A percentile compares a stretch with the other conserved stretches of the same genome.
Evolutionary conservation across 2,888 invertebrate genomes (phyloP).

Genomic region (Limnephilus marmoratus): DNA sequence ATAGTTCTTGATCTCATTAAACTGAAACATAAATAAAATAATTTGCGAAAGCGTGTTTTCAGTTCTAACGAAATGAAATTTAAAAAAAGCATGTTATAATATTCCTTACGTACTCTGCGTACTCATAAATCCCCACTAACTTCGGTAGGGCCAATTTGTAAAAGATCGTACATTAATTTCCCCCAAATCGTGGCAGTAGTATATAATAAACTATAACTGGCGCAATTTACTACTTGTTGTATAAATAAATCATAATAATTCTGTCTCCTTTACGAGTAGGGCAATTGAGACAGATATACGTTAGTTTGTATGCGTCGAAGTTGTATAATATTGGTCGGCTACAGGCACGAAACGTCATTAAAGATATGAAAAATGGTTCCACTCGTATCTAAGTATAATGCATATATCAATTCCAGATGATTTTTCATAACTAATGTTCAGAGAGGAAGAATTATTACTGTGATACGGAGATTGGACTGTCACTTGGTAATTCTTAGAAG

Average conservation of each 20-base stretch:
- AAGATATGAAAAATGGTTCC: constrained; percentile 66
- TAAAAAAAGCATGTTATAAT: not conserved
- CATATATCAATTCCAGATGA: constrained; percentile 61
- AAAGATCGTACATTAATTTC: constrained; percentile 22
- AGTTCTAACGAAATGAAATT: too few species aligned
- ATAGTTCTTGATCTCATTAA: not conserved
- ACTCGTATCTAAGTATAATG: constrained; percentile 60
- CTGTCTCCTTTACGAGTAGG: constrained; percentile 41
- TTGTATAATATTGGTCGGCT: constrained; percentile 1
- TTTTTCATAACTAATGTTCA: constrained; percentile 62
- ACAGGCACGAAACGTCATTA: constrained; percentile 42
- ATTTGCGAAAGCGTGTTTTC: too few species aligned
- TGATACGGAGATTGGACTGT: constrained; percentile 44
- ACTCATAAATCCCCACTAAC: not conserved
- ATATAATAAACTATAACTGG: constrained; percentile 28
- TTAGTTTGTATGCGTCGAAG: not conserved
- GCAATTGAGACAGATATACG: constrained; percentile 41
- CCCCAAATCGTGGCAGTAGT: constrained; percentile 9
- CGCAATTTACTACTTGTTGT: constrained; percentile 46
- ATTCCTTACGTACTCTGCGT: not conserved
- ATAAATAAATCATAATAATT: constrained; percentile 43
- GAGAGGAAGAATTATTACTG: constrained; percentile 61
- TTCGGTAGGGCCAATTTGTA: constrained; percentile 2
- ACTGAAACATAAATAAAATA: not conserved
- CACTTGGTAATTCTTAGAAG: not conserved